Conservation (phyloP, 2,113 vertebrate genomes). For the Saguinus imperator region DNA sequence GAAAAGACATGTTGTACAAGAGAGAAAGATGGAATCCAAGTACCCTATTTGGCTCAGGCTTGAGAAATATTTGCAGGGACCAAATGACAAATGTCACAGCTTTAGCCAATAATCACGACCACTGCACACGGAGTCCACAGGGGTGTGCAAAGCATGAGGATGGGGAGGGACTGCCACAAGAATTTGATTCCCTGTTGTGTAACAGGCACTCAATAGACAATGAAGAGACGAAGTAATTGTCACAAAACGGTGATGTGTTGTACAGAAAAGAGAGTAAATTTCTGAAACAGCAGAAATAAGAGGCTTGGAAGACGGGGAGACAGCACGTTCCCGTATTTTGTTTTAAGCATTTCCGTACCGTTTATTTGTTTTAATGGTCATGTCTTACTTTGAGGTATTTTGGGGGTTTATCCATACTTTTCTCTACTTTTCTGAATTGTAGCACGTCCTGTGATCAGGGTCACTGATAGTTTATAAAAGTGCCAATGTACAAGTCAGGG, state of each 20-base stretch:
- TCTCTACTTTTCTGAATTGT: not conserved
- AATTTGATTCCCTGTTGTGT: not conserved
- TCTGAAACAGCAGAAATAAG: not conserved
- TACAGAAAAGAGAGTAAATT: not conserved
- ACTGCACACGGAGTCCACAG: fast-evolving
- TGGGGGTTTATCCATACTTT: not conserved
- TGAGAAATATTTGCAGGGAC: not conserved
- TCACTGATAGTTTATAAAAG: not conserved
- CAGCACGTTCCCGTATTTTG: not conserved
- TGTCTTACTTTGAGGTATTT: not conserved
- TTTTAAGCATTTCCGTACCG: not conserved
- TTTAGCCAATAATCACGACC: fast-evolving
- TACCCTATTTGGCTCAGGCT: not conserved
- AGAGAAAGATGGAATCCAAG: not conserved
- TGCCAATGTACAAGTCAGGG: fast-evolving
- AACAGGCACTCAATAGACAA: not conserved
- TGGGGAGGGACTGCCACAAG: fast-evolving
- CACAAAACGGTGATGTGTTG: too few relatives aligned
- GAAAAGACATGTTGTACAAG: not conserved
- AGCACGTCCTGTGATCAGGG: too few relatives aligned
- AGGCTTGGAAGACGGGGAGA: too few relatives aligned
- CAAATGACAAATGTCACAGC: not conserved
- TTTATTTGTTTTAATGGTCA: not conserved
- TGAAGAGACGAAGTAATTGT: not conserved
- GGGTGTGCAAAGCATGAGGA: fast-evolving